Base-by-base conservation (phyloP, 2,113 vertebrate genomes). In the Bostrychus sinensis region DNA sequence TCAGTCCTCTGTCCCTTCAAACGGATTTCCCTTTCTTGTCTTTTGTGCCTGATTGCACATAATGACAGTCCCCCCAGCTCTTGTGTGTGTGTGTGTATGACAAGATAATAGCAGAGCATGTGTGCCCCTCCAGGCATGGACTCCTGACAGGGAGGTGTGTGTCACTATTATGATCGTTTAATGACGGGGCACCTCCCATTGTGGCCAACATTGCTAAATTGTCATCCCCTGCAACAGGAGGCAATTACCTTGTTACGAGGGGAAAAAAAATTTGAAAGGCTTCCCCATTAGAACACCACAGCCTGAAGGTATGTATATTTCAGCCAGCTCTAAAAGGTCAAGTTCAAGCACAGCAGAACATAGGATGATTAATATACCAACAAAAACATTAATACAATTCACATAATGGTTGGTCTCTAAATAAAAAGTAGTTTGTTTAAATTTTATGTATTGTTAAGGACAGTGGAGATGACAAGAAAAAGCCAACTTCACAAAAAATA, bases 161-260 rank as follows among this genome's bases (percentile, higher is more conserved):
- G 55, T 72, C 70, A 59, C 2, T 67, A 56, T 80, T 59, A 72
- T 61, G 79, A 84, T 66, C 37, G 12, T 75, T 73, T 70, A 69
- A 58, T 22, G 46, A 22, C 3, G 59, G 25, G 68, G 59, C 55
- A 69, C 79, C 85, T 77, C 56, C 86, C 75, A 81, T 78, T 75
- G 77, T 77, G 60, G 42, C 61, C 20, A 9, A 22, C 58, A 81
- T 75, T 19, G 25, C 78, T 71, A 81, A 91, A 91, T 78, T 74
- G 78, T 63, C 57, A 38, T 78, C 79, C 87, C 69, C 72, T 80
- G 82, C 81, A 81, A 87, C 61, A 74, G 81, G 81, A 83, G 79
- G 83, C 85, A 89, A 92, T 92, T 90, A 91, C 85, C 80, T 81
- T 64, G 71, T 91, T 86, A 85, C 45, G 75, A 89, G 78, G 85